Percentiles rank a stretch among this genome's conserved stretches.
These are phyloP conservation scores for Bujurquina vittata DNA, from an alignment of 2,113 vertebrate genomes.

Conservation along the genomic window DNA sequence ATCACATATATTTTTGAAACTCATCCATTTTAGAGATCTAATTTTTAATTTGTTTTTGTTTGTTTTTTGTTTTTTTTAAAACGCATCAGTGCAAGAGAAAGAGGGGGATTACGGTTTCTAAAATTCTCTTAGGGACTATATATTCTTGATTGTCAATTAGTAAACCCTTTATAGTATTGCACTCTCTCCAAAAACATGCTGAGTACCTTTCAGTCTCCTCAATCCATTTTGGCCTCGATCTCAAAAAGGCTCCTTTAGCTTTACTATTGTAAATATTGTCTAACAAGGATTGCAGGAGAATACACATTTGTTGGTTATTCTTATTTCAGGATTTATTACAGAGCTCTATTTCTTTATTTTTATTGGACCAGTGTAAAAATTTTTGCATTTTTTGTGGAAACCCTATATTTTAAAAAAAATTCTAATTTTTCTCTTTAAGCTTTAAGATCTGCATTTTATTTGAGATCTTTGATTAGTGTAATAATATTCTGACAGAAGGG, in stretches of 20 bases:
- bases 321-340: not conserved
- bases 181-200: not conserved
- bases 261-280: not conserved
- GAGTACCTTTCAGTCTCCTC: not conserved
- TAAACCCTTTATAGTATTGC: not conserved
- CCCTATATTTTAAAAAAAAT: too few species aligned
- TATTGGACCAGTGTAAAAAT: too few species aligned
- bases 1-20: too few species aligned
- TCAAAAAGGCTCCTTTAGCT: not conserved
- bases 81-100: not conserved
- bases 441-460: too few species aligned
- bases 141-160: not conserved
- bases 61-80: too few species aligned
- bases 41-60: too few species aligned
- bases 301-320: not conserved
- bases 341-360: not conserved
- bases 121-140: not conserved
- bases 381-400: too few species aligned
- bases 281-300: not conserved
- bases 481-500: too few species aligned
- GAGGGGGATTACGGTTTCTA: not conserved
- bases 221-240: not conserved
- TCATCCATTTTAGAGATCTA: too few species aligned
- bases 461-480: too few species aligned
- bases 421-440: too few species aligned